These are phyloP conservation scores for Montipora capitata DNA, from an alignment of 92 coral and sea anemone genomes.

Conservation along the genomic window DNA sequence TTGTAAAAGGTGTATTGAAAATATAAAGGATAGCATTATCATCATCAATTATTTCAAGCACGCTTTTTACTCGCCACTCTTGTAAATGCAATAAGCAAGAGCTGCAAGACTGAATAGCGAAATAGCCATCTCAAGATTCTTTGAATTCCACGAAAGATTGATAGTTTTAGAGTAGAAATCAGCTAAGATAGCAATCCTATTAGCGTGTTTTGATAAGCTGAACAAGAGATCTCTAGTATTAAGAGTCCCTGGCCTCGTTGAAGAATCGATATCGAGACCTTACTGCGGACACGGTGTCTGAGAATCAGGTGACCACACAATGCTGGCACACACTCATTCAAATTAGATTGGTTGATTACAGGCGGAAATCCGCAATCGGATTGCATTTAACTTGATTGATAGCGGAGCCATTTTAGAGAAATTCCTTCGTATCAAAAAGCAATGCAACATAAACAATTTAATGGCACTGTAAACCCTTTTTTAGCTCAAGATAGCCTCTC, in stretches of 20 bases:
- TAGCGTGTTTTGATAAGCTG: conserved; percentile 29
- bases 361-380: conserved; percentile 3
- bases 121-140: not conserved
- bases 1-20: too few species aligned
- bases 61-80: too few species aligned
- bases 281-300: not conserved
- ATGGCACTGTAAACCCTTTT: too few species aligned
- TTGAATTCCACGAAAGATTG: conserved; percentile 16
- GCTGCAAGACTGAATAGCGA: too few species aligned
- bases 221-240: conserved; percentile 14
- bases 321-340: conserved; percentile 10
- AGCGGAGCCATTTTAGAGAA: conserved; percentile 13
- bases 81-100: too few species aligned
- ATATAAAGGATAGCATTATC: too few species aligned
- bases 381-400: not conserved
- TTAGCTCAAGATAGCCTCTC: too few species aligned
- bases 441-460: conserved; percentile 12
- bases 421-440: conserved; percentile 3
- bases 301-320: conserved; percentile 20
- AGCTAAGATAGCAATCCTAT: conserved; percentile 25
- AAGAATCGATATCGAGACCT: conserved; percentile 13
- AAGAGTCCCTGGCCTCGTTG: conserved; percentile 3
- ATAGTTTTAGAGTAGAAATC: not conserved
- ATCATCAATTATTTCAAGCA: too few species aligned
- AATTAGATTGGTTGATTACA: conserved; percentile 12